Percentiles rank a stretch among this genome's conserved stretches.
Conservation (phyloP, 2,888 invertebrate species). For the Monopis laevigella region DNA sequence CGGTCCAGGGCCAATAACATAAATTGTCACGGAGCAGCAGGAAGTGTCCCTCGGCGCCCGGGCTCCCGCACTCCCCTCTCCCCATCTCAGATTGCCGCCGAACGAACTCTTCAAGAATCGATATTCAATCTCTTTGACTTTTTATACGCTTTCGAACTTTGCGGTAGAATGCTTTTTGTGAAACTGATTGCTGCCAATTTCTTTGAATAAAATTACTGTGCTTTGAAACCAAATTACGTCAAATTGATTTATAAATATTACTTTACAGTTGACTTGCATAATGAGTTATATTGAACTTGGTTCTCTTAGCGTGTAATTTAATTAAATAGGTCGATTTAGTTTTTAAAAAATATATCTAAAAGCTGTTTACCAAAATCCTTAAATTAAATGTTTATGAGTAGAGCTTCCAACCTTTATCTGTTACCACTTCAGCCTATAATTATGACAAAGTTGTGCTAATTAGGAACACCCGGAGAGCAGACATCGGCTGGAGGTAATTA, state of each 20-base stretch:
- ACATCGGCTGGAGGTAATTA: constrained; percentile 44
- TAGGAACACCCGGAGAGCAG: constrained; percentile 25
- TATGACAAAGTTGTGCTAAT: constrained; percentile 7
- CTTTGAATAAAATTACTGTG: too few species aligned
- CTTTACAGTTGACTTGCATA: too few species aligned
- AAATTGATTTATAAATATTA: too few species aligned
- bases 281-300: too few species aligned
- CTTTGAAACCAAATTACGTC: too few species aligned
- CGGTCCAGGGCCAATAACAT: constrained; percentile 51
- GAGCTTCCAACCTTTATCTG: too few species aligned
- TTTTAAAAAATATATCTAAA: too few species aligned
- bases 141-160: constrained; percentile 33
- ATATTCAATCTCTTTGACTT: constrained; percentile 66
- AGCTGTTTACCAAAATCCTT: too few species aligned
- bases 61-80: constrained; percentile 20
- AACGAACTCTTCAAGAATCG: constrained; percentile 44
- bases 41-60: constrained; percentile 28
- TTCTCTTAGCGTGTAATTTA: too few species aligned
- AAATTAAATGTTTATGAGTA: too few species aligned
- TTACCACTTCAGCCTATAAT: too few species aligned
- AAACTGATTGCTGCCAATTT: constrained; percentile 6
- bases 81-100: constrained; percentile 49
- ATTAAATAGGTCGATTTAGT: too few species aligned
- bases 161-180: constrained; percentile 6
- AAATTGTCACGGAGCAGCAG: constrained; percentile 58